These are phyloP conservation scores for Notocelia uddmanniana DNA, from an alignment of 2,888 invertebrate species.

Conservation along the genomic window DNA sequence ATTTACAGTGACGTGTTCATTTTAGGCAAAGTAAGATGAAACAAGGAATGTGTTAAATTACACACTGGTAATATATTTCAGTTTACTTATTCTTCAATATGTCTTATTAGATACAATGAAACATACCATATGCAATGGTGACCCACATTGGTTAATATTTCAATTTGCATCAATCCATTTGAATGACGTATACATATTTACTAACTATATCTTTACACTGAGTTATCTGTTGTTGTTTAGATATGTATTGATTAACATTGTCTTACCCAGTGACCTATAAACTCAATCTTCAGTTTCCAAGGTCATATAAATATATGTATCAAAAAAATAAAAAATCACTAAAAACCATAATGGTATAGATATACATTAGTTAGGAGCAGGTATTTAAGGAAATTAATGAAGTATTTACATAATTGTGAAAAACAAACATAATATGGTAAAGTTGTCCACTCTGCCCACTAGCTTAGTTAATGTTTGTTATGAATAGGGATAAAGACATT, in stretches of 20 bases:
- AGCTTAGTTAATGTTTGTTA: too few relatives aligned
- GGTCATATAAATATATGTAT: not conserved
- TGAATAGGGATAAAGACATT: too few relatives aligned
- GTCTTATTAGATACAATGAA: not conserved
- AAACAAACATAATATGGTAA: too few relatives aligned
- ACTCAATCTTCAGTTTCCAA: not conserved
- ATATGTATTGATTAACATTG: conserved; percentile 4
- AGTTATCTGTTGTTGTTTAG: not conserved
- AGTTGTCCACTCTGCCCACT: too few relatives aligned
- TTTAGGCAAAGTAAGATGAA: conserved; percentile 16
- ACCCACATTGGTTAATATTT: not conserved
- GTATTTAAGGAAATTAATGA: not conserved
- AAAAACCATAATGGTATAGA: not conserved
- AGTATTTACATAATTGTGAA: not conserved
- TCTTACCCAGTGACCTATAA: not conserved
- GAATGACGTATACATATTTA: not conserved
- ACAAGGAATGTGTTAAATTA: conserved; percentile 32
- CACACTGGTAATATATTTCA: conserved; percentile 33
- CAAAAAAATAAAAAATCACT: not conserved
- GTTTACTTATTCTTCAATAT: not conserved
- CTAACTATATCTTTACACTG: not conserved
- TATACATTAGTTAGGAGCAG: not conserved
- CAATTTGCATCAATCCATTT: not conserved
- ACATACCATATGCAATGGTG: conserved; percentile 15
- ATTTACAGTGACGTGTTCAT: conserved; percentile 36